Conservation (phyloP, 2,113 vertebrate genomes). For the Quiscalus mexicanus region DNA sequence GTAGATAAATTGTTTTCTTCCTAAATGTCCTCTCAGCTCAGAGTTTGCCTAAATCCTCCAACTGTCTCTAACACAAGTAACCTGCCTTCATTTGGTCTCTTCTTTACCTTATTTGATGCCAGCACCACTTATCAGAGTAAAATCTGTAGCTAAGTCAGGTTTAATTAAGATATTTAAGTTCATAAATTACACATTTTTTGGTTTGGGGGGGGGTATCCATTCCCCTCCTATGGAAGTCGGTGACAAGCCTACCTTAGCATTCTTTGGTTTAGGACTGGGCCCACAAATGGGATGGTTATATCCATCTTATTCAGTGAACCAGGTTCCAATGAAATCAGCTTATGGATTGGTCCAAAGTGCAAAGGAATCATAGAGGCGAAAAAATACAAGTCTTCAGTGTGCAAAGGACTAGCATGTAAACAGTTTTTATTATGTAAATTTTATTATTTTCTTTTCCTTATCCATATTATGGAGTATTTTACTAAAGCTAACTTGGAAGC, state of each 20-base stretch:
- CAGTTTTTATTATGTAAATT: background rate
- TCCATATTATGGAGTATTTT: background rate
- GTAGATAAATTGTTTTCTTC: background rate
- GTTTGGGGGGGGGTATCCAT: fast-evolving
- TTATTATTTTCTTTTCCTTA: background rate
- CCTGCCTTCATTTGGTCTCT: background rate
- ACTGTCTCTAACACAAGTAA: background rate
- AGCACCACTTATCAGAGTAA: background rate
- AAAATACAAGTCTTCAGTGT: background rate
- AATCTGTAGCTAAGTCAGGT: background rate
- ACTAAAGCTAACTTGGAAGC: background rate
- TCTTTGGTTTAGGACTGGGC: background rate
- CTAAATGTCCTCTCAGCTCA: background rate
- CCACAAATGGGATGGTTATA: background rate
- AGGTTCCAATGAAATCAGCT: background rate
- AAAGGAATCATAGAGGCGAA: background rate
- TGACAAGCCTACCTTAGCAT: background rate
- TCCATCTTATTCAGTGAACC: background rate
- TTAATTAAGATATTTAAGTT: background rate
- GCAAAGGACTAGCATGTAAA: background rate
- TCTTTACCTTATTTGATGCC: background rate
- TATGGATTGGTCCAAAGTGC: background rate
- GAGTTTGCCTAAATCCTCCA: background rate
- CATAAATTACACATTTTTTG: background rate
- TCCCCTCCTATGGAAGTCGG: background rate